Percentiles rank a stretch among this genome's conserved stretches.
These are phyloP conservation scores for Myrmophylax atrothorax DNA, from an alignment of 2,113 vertebrate species.

Conservation along the genomic window DNA sequence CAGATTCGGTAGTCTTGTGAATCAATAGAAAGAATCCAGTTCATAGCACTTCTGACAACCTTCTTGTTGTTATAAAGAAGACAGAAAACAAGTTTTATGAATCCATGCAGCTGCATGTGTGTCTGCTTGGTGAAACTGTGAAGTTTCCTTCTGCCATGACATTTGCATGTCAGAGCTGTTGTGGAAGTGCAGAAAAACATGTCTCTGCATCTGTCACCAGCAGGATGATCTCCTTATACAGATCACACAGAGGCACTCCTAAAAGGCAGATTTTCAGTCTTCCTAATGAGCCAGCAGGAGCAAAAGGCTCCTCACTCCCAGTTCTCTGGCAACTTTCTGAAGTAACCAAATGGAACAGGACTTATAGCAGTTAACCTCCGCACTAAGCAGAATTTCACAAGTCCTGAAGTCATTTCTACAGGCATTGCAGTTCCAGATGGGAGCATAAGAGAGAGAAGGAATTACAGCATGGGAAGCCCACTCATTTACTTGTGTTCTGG, in stretches of 20 bases:
- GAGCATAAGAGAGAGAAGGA: background rate
- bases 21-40: background rate
- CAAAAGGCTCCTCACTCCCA: background rate
- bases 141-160: background rate
- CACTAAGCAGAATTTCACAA: background rate
- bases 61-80: background rate
- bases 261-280: conserved; percentile 19
- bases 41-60: background rate
- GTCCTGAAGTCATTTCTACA: background rate
- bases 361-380: background rate
- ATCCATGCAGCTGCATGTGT: background rate
- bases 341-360: conserved; percentile 22
- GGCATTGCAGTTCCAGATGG: background rate
- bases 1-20: background rate
- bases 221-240: background rate
- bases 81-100: background rate
- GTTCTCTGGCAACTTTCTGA: conserved; percentile 4
- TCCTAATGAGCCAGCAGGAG: conserved; percentile 15
- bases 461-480: background rate
- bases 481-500: background rate
- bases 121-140: background rate
- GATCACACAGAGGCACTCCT: background rate
- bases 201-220: background rate
- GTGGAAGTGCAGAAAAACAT: background rate
- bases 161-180: background rate